Conservation (phyloP, 1,140 invertebrate species). For the Zaprionus camerounensis region DNA sequence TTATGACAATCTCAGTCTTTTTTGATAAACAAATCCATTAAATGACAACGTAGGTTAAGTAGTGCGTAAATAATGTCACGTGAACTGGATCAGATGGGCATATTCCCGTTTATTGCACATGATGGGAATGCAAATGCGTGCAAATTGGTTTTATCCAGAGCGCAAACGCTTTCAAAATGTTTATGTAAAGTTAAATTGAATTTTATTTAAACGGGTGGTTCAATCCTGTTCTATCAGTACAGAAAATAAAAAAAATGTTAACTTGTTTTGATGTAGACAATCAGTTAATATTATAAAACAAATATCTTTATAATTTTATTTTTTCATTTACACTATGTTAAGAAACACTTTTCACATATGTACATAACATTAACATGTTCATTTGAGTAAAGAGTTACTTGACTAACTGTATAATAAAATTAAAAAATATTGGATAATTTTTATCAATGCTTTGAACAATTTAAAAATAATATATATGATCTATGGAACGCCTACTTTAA, state of each 20-base stretch:
- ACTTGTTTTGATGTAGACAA: too few relatives aligned
- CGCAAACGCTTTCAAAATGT: too few relatives aligned
- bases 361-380: too few relatives aligned
- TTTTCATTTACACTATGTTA: too few relatives aligned
- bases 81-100: conserved; percentile 40
- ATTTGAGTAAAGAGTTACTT: too few relatives aligned
- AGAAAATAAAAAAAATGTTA: too few relatives aligned
- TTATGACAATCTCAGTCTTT: conserved; percentile 5
- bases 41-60: not conserved
- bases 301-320: too few relatives aligned
- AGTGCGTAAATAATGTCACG: conserved; percentile 29
- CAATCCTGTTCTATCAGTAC: not conserved
- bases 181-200: not conserved
- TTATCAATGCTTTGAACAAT: not conserved
- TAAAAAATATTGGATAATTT: not conserved
- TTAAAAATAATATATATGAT: conserved; percentile 6
- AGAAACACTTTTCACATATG: too few relatives aligned
- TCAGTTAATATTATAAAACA: too few relatives aligned
- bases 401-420: too few relatives aligned
- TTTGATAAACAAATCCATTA: conserved; percentile 45
- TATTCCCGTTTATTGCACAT: conserved; percentile 36
- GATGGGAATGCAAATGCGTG: conserved; percentile 28
- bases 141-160: conserved; percentile 37
- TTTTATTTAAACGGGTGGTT: not conserved
- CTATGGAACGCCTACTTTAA: conserved; percentile 14